Percentiles rank a stretch among this genome's conserved stretches.
phyloP scores from a whole-genome alignment of 2,113 vertebrate genomes.

The Oryzias javanicus region DNA sequence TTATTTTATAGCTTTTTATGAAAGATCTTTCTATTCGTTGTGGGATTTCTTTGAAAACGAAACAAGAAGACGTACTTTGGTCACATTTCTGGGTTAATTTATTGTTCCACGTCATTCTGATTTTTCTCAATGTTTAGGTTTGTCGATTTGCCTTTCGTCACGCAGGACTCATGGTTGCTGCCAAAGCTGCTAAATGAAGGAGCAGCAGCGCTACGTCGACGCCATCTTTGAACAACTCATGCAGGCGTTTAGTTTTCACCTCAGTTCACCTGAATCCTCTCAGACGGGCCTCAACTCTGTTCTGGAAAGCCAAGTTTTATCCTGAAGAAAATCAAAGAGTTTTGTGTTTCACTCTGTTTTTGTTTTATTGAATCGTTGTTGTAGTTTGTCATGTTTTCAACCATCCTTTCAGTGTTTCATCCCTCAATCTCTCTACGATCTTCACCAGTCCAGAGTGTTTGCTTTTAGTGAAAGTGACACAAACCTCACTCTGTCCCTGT shows the following conservation, averaged over 20 bases:
- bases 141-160: conserved; percentile 6
- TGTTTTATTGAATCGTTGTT: conserved; percentile 33
- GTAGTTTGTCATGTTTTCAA: conserved; percentile 34
- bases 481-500: conserved; percentile 16
- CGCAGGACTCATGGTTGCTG: conserved; percentile 16
- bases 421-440: conserved; percentile 11
- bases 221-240: conserved; percentile 3
- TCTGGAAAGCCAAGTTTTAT: too few relatives aligned
- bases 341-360: conserved; percentile 20
- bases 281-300: background rate
- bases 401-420: conserved; percentile 11
- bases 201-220: background rate
- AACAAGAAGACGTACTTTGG: conserved; percentile 34
- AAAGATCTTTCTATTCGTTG: conserved; percentile 90
- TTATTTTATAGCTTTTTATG: conserved; percentile 99
- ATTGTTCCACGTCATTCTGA: conserved; percentile 26
- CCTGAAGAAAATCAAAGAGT: conserved; percentile 30
- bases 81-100: conserved; percentile 67
- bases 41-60: conserved; percentile 61
- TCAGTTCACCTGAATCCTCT: conserved; percentile 13
- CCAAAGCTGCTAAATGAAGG: background rate
- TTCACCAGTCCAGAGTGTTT: conserved; percentile 26
- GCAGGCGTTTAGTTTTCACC: conserved; percentile 23
- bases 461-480: conserved; percentile 38
- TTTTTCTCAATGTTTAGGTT: conserved; percentile 15